phyloP scores from a whole-genome alignment of 1,140 invertebrate species.

The Portunus trituberculatus region DNA sequence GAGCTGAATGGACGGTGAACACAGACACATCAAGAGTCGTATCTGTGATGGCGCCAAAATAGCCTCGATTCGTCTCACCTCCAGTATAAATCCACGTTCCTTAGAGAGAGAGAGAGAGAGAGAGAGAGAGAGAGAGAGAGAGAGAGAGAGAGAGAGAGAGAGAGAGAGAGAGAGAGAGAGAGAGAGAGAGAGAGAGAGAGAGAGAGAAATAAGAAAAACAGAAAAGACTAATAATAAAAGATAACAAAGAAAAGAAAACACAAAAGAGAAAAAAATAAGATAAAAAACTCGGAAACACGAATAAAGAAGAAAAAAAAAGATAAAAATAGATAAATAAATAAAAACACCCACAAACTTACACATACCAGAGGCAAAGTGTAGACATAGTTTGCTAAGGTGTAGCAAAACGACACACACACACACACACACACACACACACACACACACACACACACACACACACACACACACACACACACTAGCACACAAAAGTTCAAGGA shows the following conservation, averaged over 20 bases:
- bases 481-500: not conserved
- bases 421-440: not conserved
- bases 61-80: conserved; percentile 14
- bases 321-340: too few relatives aligned
- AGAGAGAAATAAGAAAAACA: too few relatives aligned
- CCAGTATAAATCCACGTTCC: conserved; percentile 36
- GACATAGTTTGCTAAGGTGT: too few relatives aligned
- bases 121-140: not conserved
- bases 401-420: too few relatives aligned
- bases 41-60: conserved; percentile 29
- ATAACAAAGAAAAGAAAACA: too few relatives aligned
- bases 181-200: not conserved
- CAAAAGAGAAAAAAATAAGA: too few relatives aligned
- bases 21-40: conserved; percentile 30
- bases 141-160: not conserved
- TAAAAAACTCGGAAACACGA: too few relatives aligned
- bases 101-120: not conserved
- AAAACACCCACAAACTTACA: too few relatives aligned
- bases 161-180: not conserved
- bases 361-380: too few relatives aligned
- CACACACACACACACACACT: not conserved
- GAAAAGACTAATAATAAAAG: too few relatives aligned
- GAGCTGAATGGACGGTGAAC: not conserved
- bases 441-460: not conserved
- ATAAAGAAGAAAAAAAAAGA: too few relatives aligned